Evolutionary conservation across 2,888 invertebrate species (phyloP).

Genomic region (Nomada ruficornis): DNA sequence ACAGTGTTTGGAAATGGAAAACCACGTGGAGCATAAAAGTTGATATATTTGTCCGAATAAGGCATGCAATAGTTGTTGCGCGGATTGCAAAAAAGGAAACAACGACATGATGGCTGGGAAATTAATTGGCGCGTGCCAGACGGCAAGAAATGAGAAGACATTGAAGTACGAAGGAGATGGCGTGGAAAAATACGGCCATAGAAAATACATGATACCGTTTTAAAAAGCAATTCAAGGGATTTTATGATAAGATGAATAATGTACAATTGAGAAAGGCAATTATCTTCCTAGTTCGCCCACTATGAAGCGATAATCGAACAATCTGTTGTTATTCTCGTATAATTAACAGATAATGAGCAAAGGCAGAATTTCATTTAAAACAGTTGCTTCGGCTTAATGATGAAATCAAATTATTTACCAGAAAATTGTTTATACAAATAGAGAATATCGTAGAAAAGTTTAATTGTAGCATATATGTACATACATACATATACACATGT

Average conservation of each 20-base stretch:
- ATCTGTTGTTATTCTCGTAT: background rate
- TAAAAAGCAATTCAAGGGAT: background rate
- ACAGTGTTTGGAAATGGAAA: background rate
- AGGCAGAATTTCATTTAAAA: background rate
- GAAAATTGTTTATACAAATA: background rate
- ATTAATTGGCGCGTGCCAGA: background rate
- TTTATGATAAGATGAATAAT: constrained; percentile 3
- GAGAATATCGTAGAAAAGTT: background rate
- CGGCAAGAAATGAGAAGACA: background rate
- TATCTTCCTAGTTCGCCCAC: background rate
- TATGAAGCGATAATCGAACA: background rate
- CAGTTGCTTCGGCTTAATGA: background rate
- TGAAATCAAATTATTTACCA: background rate
- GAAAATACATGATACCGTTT: background rate
- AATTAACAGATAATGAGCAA: background rate
- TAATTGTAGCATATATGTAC: background rate
- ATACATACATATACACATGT: background rate
- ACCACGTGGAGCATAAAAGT: background rate
- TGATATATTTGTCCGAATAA: background rate
- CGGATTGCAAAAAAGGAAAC: background rate
- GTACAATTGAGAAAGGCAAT: background rate
- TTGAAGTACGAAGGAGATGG: background rate
- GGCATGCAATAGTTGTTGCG: background rate
- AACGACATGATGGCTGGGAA: background rate
- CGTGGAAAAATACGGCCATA: background rate